These are phyloP conservation scores for Helicoverpa armigera DNA, from an alignment of 1,140 invertebrate genomes.

Conservation along the genomic window DNA sequence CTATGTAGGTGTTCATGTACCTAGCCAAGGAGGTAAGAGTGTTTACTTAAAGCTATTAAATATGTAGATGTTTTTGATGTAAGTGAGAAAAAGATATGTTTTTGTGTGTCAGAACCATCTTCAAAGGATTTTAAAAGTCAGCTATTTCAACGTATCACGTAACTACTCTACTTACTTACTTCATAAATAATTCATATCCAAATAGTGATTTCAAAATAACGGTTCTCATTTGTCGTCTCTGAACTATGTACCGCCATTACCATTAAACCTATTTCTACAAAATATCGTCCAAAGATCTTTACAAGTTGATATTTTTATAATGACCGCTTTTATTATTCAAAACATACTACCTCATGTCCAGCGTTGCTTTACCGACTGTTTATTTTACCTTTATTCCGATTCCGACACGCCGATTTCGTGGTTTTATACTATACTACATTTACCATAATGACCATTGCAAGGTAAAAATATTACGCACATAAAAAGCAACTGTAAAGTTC, in stretches of 20 bases:
- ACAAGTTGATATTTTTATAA: conserved; percentile 47
- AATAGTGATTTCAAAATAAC: background rate
- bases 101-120: no score
- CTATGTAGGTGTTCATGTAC: no score
- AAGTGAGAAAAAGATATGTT: no score
- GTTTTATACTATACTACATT: conserved; percentile 84
- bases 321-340: conserved; percentile 69
- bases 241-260: no score
- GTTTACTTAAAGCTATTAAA: no score
- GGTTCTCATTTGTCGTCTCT: background rate
- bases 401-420: conserved; percentile 85
- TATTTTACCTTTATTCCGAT: conserved; percentile 85
- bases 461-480: conserved; percentile 60
- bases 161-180: no score
- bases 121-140: no score
- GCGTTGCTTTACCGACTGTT: conserved; percentile 78
- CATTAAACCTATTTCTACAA: no score
- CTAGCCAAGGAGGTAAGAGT: no score
- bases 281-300: background rate
- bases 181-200: background rate
- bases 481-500: conserved; percentile 64
- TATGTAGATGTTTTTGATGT: no score
- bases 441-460: conserved; percentile 85
- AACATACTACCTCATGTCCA: conserved; percentile 68
- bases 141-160: no score